Conservation (phyloP, 2,797 vertebrate genomes). For the Agapornis canus region DNA sequence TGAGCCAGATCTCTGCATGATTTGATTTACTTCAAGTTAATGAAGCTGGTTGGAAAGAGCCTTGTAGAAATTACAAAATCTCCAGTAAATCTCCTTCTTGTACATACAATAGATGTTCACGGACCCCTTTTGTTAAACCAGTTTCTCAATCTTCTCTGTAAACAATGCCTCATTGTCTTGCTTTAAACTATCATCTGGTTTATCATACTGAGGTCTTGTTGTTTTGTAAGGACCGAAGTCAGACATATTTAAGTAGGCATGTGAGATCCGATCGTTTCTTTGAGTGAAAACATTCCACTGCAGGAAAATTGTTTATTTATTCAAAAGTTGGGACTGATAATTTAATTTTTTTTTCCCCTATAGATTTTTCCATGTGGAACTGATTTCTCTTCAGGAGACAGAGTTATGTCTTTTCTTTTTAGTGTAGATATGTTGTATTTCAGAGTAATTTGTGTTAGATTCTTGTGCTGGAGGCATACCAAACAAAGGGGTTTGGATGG, state of each 20-base stretch:
- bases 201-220: constrained; percentile 66
- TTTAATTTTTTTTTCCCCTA: background rate
- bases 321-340: constrained; percentile 31
- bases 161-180: constrained; percentile 77
- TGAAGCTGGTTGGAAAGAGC: constrained; percentile 75
- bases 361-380: constrained; percentile 55
- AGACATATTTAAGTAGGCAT: constrained; percentile 64
- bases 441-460: constrained; percentile 6
- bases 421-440: background rate
- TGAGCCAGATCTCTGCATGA: constrained; percentile 76
- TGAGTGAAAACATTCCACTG: constrained; percentile 63
- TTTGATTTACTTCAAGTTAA: constrained; percentile 80
- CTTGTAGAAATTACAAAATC: constrained; percentile 78
- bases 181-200: constrained; percentile 60
- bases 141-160: constrained; percentile 76
- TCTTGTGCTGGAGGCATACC: background rate
- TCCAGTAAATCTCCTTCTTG: constrained; percentile 76
- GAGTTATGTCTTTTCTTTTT: background rate
- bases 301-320: constrained; percentile 63
- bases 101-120: constrained; percentile 70
- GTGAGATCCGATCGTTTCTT: constrained; percentile 62
- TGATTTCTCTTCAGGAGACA: constrained; percentile 39
- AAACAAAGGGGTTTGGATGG: background rate
- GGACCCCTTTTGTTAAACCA: constrained; percentile 70
- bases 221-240: constrained; percentile 65